Percentiles rank a stretch among this genome's conserved stretches.
These are phyloP conservation scores for Hafferia zeledoni DNA, from an alignment of 2,797 vertebrate genomes.

Conservation along the genomic window DNA sequence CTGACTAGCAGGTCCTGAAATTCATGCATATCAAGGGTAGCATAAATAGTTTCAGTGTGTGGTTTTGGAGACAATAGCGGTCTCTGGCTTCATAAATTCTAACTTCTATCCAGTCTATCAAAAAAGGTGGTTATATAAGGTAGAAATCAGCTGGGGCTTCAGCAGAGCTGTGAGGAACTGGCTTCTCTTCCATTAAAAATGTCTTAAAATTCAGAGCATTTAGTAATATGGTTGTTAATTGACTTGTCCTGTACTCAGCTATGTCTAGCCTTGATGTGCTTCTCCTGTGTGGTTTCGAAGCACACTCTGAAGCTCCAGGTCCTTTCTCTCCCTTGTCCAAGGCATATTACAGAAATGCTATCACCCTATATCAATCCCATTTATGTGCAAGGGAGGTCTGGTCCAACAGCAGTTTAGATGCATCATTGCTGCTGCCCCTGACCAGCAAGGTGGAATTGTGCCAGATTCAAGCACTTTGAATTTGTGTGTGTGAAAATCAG, in stretches of 20 bases:
- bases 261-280: neutral
- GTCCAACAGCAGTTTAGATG: neutral
- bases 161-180: neutral
- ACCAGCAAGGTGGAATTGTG: neutral
- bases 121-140: neutral
- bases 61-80: neutral
- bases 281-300: neutral
- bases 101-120: neutral
- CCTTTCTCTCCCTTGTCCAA: neutral
- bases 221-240: neutral
- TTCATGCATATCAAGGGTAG: neutral
- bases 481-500: neutral
- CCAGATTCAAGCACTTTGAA: neutral
- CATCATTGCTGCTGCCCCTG: neutral
- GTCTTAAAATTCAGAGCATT: neutral
- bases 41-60: neutral
- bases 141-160: neutral
- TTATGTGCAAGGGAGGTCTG: neutral
- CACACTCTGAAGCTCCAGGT: neutral
- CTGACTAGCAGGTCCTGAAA: slow-evolving; percentile 39
- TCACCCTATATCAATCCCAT: neutral
- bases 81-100: slow-evolving; percentile 2
- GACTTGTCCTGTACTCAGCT: neutral
- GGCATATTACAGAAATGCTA: neutral
- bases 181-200: neutral